Evolutionary conservation across 2,888 invertebrate species (phyloP).

Genomic region (Watsonalla cultraria): DNA sequence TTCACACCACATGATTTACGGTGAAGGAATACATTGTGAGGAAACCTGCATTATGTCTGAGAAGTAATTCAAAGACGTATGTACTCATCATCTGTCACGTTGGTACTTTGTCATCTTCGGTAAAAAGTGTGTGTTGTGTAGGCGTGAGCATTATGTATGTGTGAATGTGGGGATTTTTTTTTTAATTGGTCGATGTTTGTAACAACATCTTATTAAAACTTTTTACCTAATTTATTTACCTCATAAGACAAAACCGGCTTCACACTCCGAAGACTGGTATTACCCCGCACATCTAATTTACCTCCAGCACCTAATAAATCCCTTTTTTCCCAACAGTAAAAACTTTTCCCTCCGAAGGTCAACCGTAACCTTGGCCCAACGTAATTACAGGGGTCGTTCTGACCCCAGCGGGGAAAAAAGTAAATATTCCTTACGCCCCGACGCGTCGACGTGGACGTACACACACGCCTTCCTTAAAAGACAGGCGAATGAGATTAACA

Average conservation of each 20-base stretch:
- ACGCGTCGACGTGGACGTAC: neutral
- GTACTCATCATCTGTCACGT: no score
- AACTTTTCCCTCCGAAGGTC: slow-evolving; percentile 8
- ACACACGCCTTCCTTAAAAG: neutral
- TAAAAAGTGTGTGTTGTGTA: no score
- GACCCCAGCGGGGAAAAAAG: slow-evolving; percentile 9
- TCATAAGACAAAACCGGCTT: neutral
- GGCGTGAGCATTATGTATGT: no score
- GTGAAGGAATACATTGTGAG: no score
- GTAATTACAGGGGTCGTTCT: slow-evolving; percentile 23
- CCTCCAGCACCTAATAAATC: neutral
- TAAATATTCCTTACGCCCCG: neutral
- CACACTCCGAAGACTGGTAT: neutral
- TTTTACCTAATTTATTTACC: neutral
- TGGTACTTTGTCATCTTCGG: no score
- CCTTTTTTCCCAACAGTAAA: neutral
- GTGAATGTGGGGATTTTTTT: no score
- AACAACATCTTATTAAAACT: no score
- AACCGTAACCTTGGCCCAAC: slow-evolving; percentile 14
- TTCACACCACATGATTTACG: no score
- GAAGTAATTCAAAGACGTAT: no score
- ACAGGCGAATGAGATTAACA: neutral
- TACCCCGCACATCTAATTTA: neutral
- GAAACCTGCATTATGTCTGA: no score
- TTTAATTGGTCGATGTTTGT: no score